Conservation (phyloP, 2,113 vertebrate species). For the Cichladusa arquata region DNA sequence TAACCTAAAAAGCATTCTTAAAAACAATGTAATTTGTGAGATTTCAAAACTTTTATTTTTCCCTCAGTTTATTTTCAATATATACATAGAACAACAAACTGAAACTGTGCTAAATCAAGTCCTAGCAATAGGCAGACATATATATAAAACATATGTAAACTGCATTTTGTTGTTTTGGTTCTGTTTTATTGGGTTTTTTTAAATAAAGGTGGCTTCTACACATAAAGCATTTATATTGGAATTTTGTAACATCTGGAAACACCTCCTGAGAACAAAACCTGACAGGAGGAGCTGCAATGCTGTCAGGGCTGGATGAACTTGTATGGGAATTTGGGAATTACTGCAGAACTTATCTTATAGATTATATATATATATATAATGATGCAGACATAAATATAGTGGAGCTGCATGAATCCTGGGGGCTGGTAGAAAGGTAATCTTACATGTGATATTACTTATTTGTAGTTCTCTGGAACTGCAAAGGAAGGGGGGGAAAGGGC, state of each 20-base stretch:
- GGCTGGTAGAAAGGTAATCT: not conserved
- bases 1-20: not conserved
- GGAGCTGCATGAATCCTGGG: not conserved
- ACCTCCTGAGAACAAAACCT: constrained; percentile 21
- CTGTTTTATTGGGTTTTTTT: not conserved
- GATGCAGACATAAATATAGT: too few relatives aligned
- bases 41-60: not conserved
- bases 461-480: not conserved
- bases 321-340: constrained; percentile 18
- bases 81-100: not conserved
- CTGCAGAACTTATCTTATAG: constrained; percentile 1
- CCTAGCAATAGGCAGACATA: not conserved
- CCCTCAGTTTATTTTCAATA: not conserved
- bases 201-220: not conserved
- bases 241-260: constrained; percentile 58
- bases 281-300: not conserved
- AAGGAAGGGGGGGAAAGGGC: not conserved
- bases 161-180: too few relatives aligned
- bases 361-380: too few relatives aligned
- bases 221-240: constrained; percentile 18
- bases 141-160: not conserved
- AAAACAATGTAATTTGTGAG: not conserved
- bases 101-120: not conserved
- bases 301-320: constrained; percentile 13
- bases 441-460: not conserved